phyloP scores from a whole-genome alignment of 2,113 vertebrate species.

The Monarcha castaneiventris region DNA sequence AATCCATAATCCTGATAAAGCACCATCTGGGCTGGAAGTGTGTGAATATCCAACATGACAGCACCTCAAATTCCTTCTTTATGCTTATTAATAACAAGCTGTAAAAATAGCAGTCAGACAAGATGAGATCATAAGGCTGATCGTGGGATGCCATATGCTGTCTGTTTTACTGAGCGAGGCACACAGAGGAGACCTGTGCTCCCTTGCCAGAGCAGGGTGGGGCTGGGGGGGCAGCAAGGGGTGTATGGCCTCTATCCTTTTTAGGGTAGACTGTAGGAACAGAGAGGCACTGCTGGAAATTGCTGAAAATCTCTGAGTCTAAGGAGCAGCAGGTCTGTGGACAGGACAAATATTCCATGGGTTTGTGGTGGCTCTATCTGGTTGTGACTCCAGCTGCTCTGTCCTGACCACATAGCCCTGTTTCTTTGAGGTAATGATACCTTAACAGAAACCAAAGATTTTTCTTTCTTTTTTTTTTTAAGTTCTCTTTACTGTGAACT shows the following conservation, averaged over 20 bases:
- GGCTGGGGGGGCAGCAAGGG: background rate
- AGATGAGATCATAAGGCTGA: constrained; percentile 68
- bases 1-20: constrained; percentile 14
- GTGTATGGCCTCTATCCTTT: background rate
- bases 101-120: constrained; percentile 69
- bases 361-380: background rate
- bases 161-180: background rate
- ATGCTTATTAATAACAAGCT: constrained; percentile 71
- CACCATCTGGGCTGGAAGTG: constrained; percentile 51
- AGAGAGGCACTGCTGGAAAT: background rate
- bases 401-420: background rate
- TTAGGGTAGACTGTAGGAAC: background rate
- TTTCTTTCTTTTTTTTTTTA: background rate
- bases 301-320: background rate
- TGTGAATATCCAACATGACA: constrained; percentile 37
- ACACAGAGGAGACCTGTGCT: background rate
- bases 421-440: background rate
- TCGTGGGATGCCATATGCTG: constrained; percentile 34
- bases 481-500: background rate
- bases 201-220: background rate
- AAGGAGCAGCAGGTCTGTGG: background rate
- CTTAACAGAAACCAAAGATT: background rate
- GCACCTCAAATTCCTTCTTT: constrained; percentile 55
- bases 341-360: background rate
- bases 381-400: background rate